Percentiles rank a stretch among this genome's conserved stretches.
Conservation (phyloP, 2,797 vertebrate genomes). For the Cuculus canorus region DNA sequence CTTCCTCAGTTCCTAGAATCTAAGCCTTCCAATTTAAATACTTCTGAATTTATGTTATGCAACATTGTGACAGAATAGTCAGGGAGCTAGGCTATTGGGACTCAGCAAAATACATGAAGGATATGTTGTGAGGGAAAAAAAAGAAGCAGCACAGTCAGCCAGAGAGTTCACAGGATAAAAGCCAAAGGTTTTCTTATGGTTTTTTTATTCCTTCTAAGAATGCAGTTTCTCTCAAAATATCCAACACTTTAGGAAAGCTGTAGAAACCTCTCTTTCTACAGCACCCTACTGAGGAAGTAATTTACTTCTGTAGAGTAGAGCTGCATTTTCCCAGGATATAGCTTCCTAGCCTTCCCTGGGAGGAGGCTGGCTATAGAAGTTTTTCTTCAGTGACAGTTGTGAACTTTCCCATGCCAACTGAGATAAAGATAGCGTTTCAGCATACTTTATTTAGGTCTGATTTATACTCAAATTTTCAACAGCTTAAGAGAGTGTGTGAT, state of each 20-base stretch:
- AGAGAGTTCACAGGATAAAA: neutral
- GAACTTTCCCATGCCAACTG: neutral
- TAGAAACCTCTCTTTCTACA: neutral
- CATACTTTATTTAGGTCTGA: neutral
- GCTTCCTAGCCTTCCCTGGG: neutral
- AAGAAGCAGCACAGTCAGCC: neutral
- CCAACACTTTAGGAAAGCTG: neutral
- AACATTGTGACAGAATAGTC: neutral
- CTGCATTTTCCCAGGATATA: neutral
- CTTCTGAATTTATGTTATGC: neutral
- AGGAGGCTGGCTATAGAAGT: rapidly evolving
- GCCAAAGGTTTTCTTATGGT: neutral
- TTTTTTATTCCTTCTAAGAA: neutral
- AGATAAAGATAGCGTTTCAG: neutral
- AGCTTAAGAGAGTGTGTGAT: neutral
- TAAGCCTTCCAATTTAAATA: neutral
- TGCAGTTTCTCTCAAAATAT: neutral
- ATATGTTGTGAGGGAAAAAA: neutral
- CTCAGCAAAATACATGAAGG: neutral
- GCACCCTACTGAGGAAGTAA: neutral
- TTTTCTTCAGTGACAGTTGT: neutral
- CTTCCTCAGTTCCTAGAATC: neutral
- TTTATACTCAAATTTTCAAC: neutral
- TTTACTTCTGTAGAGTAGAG: neutral
- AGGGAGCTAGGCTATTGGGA: neutral